A percentile compares a stretch with the other conserved stretches of the same genome.
Evolutionary conservation across 2,113 vertebrate species (phyloP).

Genomic region (Numida meleagris): DNA sequence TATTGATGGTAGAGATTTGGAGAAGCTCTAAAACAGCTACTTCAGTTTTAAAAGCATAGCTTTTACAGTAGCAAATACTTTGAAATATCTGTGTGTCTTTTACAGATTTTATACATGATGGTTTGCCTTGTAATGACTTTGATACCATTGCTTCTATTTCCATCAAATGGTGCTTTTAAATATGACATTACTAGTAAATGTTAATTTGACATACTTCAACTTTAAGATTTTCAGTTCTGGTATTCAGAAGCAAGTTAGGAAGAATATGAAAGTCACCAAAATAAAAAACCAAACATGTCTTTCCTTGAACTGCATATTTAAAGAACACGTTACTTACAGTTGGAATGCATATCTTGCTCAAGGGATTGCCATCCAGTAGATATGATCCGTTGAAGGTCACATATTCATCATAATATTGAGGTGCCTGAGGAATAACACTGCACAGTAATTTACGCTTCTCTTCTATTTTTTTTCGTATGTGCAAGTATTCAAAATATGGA

Average conservation of each 20-base stretch:
- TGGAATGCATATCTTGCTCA: slow-evolving; percentile 98
- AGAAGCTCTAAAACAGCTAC: neutral
- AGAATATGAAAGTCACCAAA: neutral
- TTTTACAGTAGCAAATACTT: neutral
- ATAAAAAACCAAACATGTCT: neutral
- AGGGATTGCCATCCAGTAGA: slow-evolving; percentile 95
- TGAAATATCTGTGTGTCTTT: neutral
- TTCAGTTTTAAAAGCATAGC: neutral
- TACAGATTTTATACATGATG: neutral
- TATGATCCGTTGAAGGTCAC: slow-evolving; percentile 98
- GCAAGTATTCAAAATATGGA: slow-evolving; percentile 97
- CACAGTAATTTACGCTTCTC: slow-evolving; percentile 96
- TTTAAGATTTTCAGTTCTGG: neutral
- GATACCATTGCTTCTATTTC: neutral
- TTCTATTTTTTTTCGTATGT: slow-evolving; percentile 97
- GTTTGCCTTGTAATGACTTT: neutral
- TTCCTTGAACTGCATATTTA: neutral
- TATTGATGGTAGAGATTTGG: neutral
- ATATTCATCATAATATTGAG: slow-evolving; percentile 98
- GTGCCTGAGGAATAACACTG: slow-evolving; percentile 95
- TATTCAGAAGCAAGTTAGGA: neutral
- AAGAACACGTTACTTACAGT: slow-evolving; percentile 84
- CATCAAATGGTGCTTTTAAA: neutral
- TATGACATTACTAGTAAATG: neutral
- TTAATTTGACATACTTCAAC: neutral